Evolutionary conservation across 1,140 invertebrate species (phyloP), one percentile per base, ranked within the genome.

Genomic region (Drosophila pseudoananassae): DNA sequence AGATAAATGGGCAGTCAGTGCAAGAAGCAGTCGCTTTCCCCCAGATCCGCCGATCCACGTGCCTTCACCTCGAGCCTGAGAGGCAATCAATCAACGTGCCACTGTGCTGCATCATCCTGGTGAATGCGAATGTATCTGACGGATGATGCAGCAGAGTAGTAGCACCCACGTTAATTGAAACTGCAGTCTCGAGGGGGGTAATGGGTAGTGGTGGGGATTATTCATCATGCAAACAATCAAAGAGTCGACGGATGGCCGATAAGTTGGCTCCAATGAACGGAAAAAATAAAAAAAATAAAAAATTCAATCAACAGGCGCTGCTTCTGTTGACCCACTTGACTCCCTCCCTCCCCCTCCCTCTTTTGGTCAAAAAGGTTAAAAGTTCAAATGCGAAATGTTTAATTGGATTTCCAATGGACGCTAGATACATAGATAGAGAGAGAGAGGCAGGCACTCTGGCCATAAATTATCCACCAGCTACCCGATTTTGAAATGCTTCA

Each of bases 361-460:
- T 10, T 7, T 27, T 27, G 15, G 15, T 8, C 9, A 5, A 29
- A 83, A 71, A 78, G 81, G 82, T 87, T 78, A 63, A 78, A 71
- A 78, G 81, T 81, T 78, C 74, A 87, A 65, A 74, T 66, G 46
- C 23, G 14, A 73, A 69, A 68, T 64, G 66, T 61, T 81, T 81
- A 80, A 85, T 84, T 73, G 65, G 57, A 76, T 84, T 73, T 47
- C 25, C 25, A 33, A 27, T 47, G 5, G 15, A 17, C 4, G 14
- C 17, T 2, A 43, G 40, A 10, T 14, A 14, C n/a, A 17, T 4
- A 20, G 10, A 10, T 4, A 12, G 27, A 12, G 27, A 66, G 61
- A 23, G 15, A n/a, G 33, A 23, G 23, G 23, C 4, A 25, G 31
- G 23, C 61, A 60, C 31, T 46, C 10, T 23, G 20, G 5, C 61